Base-by-base conservation (phyloP, 1,140 invertebrate genomes). In the Melanaphis sacchari region DNA sequence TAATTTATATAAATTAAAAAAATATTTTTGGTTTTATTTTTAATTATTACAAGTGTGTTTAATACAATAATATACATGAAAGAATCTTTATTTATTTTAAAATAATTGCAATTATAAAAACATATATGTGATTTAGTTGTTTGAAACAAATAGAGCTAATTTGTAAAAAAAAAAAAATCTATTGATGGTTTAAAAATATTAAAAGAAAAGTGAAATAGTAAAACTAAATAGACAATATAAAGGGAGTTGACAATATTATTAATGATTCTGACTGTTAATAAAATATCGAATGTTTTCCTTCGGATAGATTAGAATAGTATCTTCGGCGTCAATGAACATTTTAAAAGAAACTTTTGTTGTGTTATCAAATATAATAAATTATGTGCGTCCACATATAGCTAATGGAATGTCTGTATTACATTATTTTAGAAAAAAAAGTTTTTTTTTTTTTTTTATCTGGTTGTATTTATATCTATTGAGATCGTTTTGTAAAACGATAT, bases 301-400 rank as follows among this genome's bases (percentile, higher is more conserved):
- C 38, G 38, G 11, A 11, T 59, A 41, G 89, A 90, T 90, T 66
- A 90, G 89, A 66, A 90, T 26, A 22, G 89, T 43, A 41, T 90
- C 52, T 90, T 66, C 54, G 54, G 38, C 89, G 54, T 90, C 89
- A 66, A 90, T 41, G 54, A 66, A 90, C 89, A 90, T 41, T 59
- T 90, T 54, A n/a, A 90, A 90, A 90, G 89, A 66, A 66, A 90
- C 38, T 90, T 66, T 66, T 31, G 38, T 66, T 31, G 18, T 90
- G 26, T 59, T 59, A 90, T 90, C 38, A n/a, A 66, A 66, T 43
- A 90, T 90, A 66, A 90, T 66, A 66, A 41, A 90, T 90, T 59
- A 90, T 54, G 36, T 59, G 46, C 21, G 26, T 4, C 22, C 87
- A 15, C 18, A 88, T 22, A 46, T 26, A n/a, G 59, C 31, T n/a